Base-by-base conservation (phyloP, 2,113 vertebrate species). In the Macquaria ambigua region DNA sequence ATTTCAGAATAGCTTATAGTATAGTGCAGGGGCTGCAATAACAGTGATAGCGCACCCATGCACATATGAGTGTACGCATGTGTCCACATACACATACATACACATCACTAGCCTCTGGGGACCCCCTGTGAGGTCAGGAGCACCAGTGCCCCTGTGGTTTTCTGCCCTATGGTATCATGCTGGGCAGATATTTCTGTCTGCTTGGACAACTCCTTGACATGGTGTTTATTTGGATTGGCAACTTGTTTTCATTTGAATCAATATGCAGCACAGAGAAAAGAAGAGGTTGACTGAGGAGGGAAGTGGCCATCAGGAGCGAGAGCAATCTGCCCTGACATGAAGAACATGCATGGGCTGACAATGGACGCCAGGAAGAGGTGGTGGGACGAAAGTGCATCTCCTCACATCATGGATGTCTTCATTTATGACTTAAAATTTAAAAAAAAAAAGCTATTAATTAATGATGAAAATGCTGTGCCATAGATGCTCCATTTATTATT, bases 181-280 rank as follows among this genome's bases (percentile, higher is more conserved):
- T 95, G 95, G 87, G 95, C 91, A 89, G 94, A 95, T 95, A 96
- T 96, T 95, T 92, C 90, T 87, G 90, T 95, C 89, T 93, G 95
- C 94, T 94, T 87, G 91, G 94, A 90, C 95, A 95, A 92, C 90
- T 96, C 93, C 92, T 93, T 95, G 95, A 96, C 95, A 94, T 93
- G 93, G 94, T 96, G 95, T 96, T 96, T 96, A 96, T 96, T 96
- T 94, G 95, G 95, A 96, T 94, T 95, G 94, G 96, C 94, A 95
- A 96, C 95, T 95, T 95, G 95, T 96, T 95, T 93, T 95, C 67
- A 88, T 94, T 88, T 85, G 92, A 95, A 96, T 96, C 95, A 81
- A 96, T 96, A 93, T 39, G 79, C 69, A 82, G 90, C 71, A 11
- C 73, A 68, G 81, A 69, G 61, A 73, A 79, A 89, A 81, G 71